Conservation (phyloP, 2,113 vertebrate genomes). For the Centropristis striata region DNA sequence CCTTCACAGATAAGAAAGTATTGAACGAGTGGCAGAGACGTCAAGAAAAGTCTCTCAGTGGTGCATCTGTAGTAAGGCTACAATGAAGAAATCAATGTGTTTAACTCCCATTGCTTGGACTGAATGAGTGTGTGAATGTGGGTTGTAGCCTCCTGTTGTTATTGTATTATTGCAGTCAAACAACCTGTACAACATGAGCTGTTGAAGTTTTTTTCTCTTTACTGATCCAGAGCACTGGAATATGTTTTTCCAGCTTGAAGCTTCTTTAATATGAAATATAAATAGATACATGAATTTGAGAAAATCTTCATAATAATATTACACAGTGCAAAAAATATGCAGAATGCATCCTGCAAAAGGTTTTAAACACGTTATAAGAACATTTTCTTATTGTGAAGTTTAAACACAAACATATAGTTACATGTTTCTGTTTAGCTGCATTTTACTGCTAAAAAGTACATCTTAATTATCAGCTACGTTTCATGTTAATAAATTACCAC, state of each 20-base stretch:
- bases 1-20: slow-evolving; percentile 32
- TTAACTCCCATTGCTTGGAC: not conserved
- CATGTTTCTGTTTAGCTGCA: too few species aligned
- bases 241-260: too few species aligned
- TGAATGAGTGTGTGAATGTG: not conserved
- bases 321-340: not conserved
- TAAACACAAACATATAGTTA: too few species aligned
- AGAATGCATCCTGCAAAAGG: not conserved
- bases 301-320: not conserved
- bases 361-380: not conserved
- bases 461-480: not conserved
- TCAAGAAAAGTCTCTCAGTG: slow-evolving; percentile 21
- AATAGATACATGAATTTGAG: not conserved
- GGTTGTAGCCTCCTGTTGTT: not conserved
- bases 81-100: slow-evolving; percentile 29
- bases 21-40: slow-evolving; percentile 17
- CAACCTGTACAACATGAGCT: not conserved
- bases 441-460: too few species aligned
- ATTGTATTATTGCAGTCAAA: not conserved
- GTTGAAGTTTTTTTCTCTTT: not conserved
- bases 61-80: not conserved
- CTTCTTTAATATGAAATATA: not conserved
- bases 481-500: not conserved
- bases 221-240: not conserved
- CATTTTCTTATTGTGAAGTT: too few species aligned